Conservation (phyloP, 1,140 invertebrate species). For the Drosophila trapezifrons region DNA sequence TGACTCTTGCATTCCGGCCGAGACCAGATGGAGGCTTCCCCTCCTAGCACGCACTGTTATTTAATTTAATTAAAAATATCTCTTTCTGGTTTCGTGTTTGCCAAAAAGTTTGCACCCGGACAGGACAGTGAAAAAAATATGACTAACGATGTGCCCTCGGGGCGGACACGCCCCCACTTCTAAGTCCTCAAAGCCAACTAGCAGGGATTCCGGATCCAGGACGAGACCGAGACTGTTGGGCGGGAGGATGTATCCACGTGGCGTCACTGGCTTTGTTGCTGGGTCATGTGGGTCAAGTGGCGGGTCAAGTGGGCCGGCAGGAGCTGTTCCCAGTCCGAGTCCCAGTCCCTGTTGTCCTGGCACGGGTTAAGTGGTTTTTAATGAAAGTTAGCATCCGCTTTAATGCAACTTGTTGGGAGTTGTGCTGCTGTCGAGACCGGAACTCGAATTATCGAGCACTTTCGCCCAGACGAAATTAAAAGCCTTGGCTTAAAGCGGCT, state of each 20-base stretch:
- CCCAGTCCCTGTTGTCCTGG: slow-evolving; percentile 55
- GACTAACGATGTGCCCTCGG: slow-evolving; percentile 67
- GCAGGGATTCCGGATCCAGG: slow-evolving; percentile 10
- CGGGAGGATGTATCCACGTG: slow-evolving; percentile 52
- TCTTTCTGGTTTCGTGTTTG: slow-evolving; percentile 51
- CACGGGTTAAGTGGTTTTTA: slow-evolving; percentile 79
- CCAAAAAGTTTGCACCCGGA: slow-evolving; percentile 46
- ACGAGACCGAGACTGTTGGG: slow-evolving; percentile 1
- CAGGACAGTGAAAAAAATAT: slow-evolving; percentile 53
- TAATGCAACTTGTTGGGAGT: slow-evolving; percentile 75
- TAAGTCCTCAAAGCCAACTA: slow-evolving; percentile 55
- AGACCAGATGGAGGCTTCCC: slow-evolving; percentile 8
- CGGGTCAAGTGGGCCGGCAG: slow-evolving; percentile 54
- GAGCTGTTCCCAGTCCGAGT: neutral
- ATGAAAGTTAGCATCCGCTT: slow-evolving; percentile 81
- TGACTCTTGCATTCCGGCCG: slow-evolving; percentile 47
- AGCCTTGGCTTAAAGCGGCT: slow-evolving; percentile 10
- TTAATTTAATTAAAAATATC: slow-evolving; percentile 79
- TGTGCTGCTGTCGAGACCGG: slow-evolving; percentile 40
- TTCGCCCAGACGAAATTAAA: slow-evolving; percentile 36
- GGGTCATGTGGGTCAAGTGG: slow-evolving; percentile 75
- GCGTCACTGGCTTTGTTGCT: slow-evolving; percentile 39
- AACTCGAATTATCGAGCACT: slow-evolving; percentile 33
- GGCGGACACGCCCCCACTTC: slow-evolving; percentile 51
- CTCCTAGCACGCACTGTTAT: slow-evolving; percentile 55